Evolutionary conservation across 2,113 vertebrate species (phyloP), one percentile per base, ranked within the genome.

Genomic region (Upupa epops): DNA sequence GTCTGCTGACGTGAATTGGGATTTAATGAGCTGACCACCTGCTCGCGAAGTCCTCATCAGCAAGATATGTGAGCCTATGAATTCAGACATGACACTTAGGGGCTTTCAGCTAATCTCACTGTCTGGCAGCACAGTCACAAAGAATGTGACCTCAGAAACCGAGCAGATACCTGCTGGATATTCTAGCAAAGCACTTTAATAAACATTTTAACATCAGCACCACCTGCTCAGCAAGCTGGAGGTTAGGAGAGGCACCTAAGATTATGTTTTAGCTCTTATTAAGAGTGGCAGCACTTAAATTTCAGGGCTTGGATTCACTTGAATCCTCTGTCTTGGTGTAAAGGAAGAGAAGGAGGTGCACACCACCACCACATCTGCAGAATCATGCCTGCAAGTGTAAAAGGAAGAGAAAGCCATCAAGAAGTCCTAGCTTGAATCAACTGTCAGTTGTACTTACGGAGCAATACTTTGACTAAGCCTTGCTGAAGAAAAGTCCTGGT

Each of bases 21-120:
- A 92, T 95, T 96, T 91, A 92, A 94, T 74, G 85, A 92, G 29
- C 84, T 87, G 85, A 69, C 93, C 96, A 96, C 91, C 95, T 96
- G 96, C 94, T 96, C 75, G 70, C 63, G 55, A 94, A 90, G 91
- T 80, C 55, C 52, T 95, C 26, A 46, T 83, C 77, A 79, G 56
- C 42, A 59, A 93, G 94, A 77, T 89, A 94, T 91, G 42, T 91
- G 90, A 96, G 92, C 76, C 76, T 36, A 11, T 74, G 74, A 92
- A 93, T 95, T 95, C 93, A 94, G 82, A 84, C 68, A 42, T 64
- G 86, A 88, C 83, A 88, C 68, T 92, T 73, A 55, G 1, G 74
- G 92, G 61, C 84, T 88, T 93, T 89, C 66, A 72, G 83, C 84
- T 96, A 79, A 93, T 92, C 78, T 92, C 81, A 19, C 63, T 81